These are phyloP conservation scores for Tholera decimalis DNA, from an alignment of 2,888 invertebrate species.

Conservation along the genomic window DNA sequence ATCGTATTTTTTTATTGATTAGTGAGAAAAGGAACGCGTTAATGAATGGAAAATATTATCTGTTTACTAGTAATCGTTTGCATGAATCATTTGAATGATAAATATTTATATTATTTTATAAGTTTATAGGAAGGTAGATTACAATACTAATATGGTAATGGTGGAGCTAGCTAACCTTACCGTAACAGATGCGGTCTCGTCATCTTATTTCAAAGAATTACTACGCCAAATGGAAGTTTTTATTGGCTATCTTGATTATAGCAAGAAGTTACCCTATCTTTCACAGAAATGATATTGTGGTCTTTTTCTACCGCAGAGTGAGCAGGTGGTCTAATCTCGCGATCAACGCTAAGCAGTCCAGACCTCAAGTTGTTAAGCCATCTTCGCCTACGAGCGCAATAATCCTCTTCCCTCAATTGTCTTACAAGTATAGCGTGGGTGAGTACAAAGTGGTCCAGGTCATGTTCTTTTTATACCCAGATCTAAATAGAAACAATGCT, in stretches of 20 bases:
- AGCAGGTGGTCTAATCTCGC: conserved; percentile 19
- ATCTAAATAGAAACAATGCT: conserved; percentile 41
- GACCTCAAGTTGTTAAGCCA: conserved; percentile 26
- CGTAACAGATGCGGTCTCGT: conserved; percentile 39
- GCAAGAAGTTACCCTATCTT: conserved; percentile 33
- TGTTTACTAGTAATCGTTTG: conserved; percentile 40
- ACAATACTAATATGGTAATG: conserved; percentile 20
- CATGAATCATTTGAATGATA: conserved; percentile 61
- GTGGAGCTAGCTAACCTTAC: conserved; percentile 5
- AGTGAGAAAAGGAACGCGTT: conserved; percentile 52
- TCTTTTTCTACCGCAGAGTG: background rate
- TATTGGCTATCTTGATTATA: background rate
- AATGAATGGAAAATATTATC: conserved; percentile 73
- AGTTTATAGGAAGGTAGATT: conserved; percentile 39
- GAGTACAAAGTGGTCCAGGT: conserved; percentile 43
- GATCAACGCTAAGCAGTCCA: conserved; percentile 17
- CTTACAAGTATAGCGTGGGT: conserved; percentile 48
- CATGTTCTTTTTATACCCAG: conserved; percentile 54
- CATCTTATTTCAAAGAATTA: conserved; percentile 59
- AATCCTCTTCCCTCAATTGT: conserved; percentile 47
- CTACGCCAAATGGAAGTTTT: conserved; percentile 21
- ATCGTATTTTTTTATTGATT: conserved; percentile 56
- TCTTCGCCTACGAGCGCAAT: conserved; percentile 49
- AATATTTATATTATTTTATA: conserved; percentile 43
- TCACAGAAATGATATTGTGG: conserved; percentile 22